Evolutionary conservation across 2,888 invertebrate species (phyloP).

Genomic region (Drosophila mulleri): DNA sequence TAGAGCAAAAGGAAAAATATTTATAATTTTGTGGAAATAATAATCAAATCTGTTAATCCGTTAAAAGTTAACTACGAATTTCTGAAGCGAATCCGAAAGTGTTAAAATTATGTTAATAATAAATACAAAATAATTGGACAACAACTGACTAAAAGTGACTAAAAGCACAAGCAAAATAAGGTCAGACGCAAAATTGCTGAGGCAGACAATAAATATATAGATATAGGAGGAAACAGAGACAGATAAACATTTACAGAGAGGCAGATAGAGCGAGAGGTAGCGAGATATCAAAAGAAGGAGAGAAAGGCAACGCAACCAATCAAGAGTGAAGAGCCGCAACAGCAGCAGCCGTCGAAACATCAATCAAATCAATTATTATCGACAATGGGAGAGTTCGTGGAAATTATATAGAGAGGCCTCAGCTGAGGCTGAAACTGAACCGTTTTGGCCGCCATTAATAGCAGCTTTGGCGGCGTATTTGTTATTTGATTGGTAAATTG

Average conservation of each 20-base stretch:
- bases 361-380: slow-evolving; percentile 85
- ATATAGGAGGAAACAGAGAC: not conserved
- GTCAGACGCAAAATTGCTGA: slow-evolving; percentile 1
- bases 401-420: slow-evolving; percentile 59
- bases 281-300: not conserved
- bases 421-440: slow-evolving; percentile 23
- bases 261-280: slow-evolving; percentile 29
- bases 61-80: not conserved
- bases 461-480: slow-evolving; percentile 77
- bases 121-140: not conserved
- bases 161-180: not conserved
- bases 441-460: slow-evolving; percentile 78
- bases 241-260: slow-evolving; percentile 4
- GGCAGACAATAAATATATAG: slow-evolving; percentile 2
- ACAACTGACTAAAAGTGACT: not conserved
- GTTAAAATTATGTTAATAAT: not conserved
- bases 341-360: slow-evolving; percentile 73
- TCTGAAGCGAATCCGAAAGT: not conserved
- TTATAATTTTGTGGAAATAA: too few relatives aligned
- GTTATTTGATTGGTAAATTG: slow-evolving; percentile 83
- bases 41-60: too few relatives aligned
- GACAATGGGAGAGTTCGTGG: slow-evolving; percentile 77
- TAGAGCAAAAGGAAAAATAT: not conserved
- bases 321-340: slow-evolving; percentile 52
- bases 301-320: slow-evolving; percentile 51